Base-by-base conservation (phyloP, 2,888 invertebrate genomes). In the Heliconius aoede region DNA sequence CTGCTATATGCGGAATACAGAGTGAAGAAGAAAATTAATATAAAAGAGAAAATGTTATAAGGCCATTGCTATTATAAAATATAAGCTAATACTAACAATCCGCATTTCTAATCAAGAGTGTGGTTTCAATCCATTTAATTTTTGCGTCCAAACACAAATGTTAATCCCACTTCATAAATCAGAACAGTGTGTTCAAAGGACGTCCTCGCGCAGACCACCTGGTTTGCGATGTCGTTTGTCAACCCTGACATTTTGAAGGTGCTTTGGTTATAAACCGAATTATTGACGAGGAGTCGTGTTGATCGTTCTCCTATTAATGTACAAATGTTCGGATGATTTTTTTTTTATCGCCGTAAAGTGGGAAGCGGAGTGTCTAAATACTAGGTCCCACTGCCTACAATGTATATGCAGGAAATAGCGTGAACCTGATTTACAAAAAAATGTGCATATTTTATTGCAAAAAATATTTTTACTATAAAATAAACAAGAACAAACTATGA, bases 151-250 rank as follows among this genome's bases (percentile, higher is more conserved):
- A 68, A 13, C 28, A 68, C 46, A 51, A 69, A n/a, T 76, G 77
- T 77, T n/a, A 51, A 21, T 77, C 77, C 65, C 46, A 78, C 73
- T 82, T 76, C 80, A 82, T 82, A 81, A 82, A 82, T 81, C 82
- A 81, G 72, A 80, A 77, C 76, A 78, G 75, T 79, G 80, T 80
- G 60, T 81, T 79, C 79, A 76, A 73, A 79, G 80, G 80, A 72
- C 78, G 75, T 73, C 72, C 76, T 78, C 69, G 74, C 68, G 73
- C 78, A 55, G 72, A 74, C 58, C 76, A 81, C 77, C 78, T 81
- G 82, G 79, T 78, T 80, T 81, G 77, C 77, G 73, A 71, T 78
- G 72, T 76, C 79, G 81, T 82, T 81, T 82, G 80, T 82, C 81
- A 82, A 71, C 68, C 73, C 73, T 80, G 79, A 77, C 79, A 68